phyloP scores from a whole-genome alignment of 2,888 invertebrate species.

The Yponomeuta evonymella region DNA sequence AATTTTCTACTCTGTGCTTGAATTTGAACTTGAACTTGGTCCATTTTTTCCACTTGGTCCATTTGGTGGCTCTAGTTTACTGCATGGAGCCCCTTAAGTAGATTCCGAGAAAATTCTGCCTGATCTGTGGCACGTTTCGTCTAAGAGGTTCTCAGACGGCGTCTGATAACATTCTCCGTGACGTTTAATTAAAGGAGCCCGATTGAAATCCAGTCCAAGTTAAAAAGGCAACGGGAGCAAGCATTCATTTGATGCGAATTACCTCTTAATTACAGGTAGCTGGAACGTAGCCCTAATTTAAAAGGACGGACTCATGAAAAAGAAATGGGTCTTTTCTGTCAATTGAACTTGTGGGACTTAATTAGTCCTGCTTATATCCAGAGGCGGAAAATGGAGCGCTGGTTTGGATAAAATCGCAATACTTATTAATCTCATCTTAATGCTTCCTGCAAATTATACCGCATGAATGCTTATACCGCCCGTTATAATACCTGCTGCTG shows the following conservation, averaged over 20 bases:
- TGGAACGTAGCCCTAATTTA: conserved; percentile 10
- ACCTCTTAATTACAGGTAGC: conserved; percentile 13
- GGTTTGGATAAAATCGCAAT: neutral
- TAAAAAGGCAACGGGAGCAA: conserved; percentile 1
- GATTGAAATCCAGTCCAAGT: conserved; percentile 7
- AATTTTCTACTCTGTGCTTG: too few species aligned
- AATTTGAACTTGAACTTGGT: too few species aligned
- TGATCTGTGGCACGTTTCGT: neutral
- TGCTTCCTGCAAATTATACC: neutral
- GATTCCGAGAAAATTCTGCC: neutral
- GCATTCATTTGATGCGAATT: conserved; percentile 9
- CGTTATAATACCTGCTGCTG: too few species aligned
- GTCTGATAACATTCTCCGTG: neutral
- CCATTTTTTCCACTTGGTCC: too few species aligned
- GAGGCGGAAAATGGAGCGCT: neutral
- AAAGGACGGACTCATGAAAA: conserved; percentile 2
- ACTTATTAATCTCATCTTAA: neutral
- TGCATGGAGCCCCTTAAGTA: neutral
- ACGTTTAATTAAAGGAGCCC: neutral
- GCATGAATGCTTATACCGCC: too few species aligned
- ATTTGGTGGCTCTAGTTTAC: too few species aligned
- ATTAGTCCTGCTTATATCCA: neutral
- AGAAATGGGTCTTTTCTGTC: conserved; percentile 3
- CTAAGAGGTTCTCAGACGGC: neutral
- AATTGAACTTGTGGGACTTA: neutral